These are phyloP conservation scores for Yponomeuta malinellus DNA, from an alignment of 2,888 invertebrate genomes.

Conservation along the genomic window DNA sequence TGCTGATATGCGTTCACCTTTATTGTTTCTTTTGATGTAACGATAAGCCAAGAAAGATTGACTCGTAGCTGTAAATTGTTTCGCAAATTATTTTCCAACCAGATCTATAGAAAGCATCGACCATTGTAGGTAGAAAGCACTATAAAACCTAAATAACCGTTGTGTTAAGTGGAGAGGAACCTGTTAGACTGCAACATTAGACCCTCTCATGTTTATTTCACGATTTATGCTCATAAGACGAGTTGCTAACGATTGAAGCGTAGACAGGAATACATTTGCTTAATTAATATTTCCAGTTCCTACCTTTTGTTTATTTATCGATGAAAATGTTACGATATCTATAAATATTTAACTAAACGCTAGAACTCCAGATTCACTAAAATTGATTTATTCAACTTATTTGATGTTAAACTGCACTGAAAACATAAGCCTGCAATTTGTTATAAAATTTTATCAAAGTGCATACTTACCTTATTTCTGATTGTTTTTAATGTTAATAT, in stretches of 20 bases:
- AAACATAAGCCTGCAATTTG: too few species aligned
- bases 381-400: too few species aligned
- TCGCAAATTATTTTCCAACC: background rate
- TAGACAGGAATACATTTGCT: background rate
- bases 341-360: too few species aligned
- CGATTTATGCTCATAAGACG: background rate
- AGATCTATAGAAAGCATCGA: constrained; percentile 12
- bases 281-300: background rate
- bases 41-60: background rate
- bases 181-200: background rate
- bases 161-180: background rate
- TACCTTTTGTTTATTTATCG: background rate
- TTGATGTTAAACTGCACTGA: too few species aligned
- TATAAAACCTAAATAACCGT: constrained; percentile 1
- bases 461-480: too few species aligned
- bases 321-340: too few species aligned
- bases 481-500: too few species aligned
- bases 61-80: background rate
- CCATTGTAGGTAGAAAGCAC: constrained; percentile 3
- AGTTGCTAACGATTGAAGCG: background rate
- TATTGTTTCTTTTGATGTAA: background rate
- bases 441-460: too few species aligned
- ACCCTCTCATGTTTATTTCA: background rate
- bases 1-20: too few species aligned
- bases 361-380: too few species aligned